phyloP scores from a whole-genome alignment of 35 echinoderm and acorn worm genomes.

The Heliocidaris tuberculata region DNA sequence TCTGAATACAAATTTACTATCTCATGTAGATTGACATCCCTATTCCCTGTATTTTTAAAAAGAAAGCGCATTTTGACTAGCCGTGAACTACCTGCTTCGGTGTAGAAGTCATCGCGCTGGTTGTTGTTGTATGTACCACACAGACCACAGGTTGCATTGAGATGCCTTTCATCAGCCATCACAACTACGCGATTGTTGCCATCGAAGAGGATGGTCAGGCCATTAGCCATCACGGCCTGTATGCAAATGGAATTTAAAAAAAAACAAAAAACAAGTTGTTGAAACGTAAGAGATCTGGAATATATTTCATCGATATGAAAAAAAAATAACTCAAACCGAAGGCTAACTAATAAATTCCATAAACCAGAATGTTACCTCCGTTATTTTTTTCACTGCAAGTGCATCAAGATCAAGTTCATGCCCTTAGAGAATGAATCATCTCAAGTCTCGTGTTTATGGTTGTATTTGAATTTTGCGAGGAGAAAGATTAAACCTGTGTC shows the following conservation, averaged over 20 bases:
- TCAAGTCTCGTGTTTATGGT: too few relatives aligned
- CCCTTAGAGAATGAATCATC: too few relatives aligned
- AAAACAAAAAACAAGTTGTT: too few relatives aligned
- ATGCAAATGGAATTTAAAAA: background rate
- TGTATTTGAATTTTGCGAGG: too few relatives aligned
- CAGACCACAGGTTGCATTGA: constrained; percentile 77
- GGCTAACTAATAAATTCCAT: too few relatives aligned
- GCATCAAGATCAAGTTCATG: too few relatives aligned
- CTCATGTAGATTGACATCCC: background rate
- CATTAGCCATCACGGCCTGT: constrained; percentile 72
- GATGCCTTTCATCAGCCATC: constrained; percentile 56
- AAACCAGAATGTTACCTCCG: too few relatives aligned
- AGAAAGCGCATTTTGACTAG: background rate
- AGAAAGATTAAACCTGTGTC: too few relatives aligned
- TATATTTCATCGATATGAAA: background rate
- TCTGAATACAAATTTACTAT: background rate
- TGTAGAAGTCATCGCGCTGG: constrained; percentile 86
- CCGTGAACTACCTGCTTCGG: constrained; percentile 57
- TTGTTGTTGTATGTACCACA: constrained; percentile 94
- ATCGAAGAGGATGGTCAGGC: constrained; percentile 72
- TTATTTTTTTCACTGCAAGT: too few relatives aligned
- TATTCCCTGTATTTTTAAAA: too few relatives aligned
- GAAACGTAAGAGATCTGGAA: background rate
- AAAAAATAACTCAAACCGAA: background rate
- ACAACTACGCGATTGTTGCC: constrained; percentile 63